Evolutionary conservation across 2,888 invertebrate species (phyloP), one percentile per base, ranked within the genome.

Genomic region (Biston stratarius): DNA sequence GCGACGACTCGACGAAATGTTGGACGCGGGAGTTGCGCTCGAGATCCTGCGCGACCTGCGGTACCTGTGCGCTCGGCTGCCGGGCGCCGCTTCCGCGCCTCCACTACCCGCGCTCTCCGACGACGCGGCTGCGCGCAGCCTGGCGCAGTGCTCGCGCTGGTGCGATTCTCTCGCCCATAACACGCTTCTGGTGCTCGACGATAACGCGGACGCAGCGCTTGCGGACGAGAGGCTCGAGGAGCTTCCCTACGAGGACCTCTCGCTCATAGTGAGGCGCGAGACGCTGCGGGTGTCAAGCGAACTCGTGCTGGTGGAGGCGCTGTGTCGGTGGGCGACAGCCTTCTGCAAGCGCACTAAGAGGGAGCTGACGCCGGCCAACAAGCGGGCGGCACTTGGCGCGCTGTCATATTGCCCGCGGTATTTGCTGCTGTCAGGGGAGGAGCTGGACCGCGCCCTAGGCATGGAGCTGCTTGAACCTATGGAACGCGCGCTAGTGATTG

Each of bases 261-360:
- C 94, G 5, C 92, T 95, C 44, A 95, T 97, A 59, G 94, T 96
- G 0, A 93, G 93, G 60, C 94, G 97, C 7, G 96, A 97, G 73
- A 96, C 96, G 5, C 86, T 98, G 53, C 92, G 95, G 68, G 94
- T 97, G 8, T 90, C 95, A 0, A 95, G 92, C 70, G 97, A 97
- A 83, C 84, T 94, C 11, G 81, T 94, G 10, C 86, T 96, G 40
- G 96, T 95, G 65, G 91, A 94, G 62, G 96, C 96, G 10, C 84
- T 97, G 66, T 95, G 95, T 53, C 93, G 91, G 36, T 95, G 91
- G 94, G 86, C 88, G 36, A 91, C 91, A 2, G 91, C 94, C 5
- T 88, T 85, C 12, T 94, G 94, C 76, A 93, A 92, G 71, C 87
- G 92, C 36, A 86, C 84, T 9, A 92, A 92, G 65, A 85, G 91